Evolutionary conservation across 2,888 invertebrate species (phyloP).

Genomic region (Drosophila recens): DNA sequence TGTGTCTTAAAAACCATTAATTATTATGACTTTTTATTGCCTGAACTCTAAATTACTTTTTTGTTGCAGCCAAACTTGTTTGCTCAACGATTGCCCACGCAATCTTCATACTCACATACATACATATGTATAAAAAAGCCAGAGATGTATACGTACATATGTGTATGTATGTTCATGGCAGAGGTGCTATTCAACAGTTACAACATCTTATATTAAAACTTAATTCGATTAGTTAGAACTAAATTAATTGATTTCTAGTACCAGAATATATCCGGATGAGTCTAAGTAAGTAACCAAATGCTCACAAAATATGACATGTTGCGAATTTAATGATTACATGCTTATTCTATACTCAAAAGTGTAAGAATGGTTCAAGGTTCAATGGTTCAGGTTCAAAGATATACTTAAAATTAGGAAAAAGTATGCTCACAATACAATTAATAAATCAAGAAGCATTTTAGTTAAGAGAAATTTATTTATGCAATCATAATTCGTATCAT

Average conservation of each 20-base stretch:
- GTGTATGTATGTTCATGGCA: background rate
- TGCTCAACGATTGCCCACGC: conserved; percentile 45
- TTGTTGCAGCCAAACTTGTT: conserved; percentile 59
- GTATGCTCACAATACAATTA: no score
- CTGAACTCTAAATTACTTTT: conserved; percentile 40
- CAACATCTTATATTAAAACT: background rate
- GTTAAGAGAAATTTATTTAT: no score
- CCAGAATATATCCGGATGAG: background rate
- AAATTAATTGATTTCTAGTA: background rate
- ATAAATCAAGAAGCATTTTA: no score
- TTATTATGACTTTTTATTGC: conserved; percentile 64
- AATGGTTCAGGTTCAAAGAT: no score
- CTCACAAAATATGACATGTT: background rate
- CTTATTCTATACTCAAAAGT: no score
- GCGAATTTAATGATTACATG: background rate
- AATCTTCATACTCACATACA: conserved; percentile 16
- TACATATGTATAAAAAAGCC: background rate
- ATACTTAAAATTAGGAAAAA: no score
- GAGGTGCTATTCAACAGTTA: conserved; percentile 16
- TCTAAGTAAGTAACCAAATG: background rate
- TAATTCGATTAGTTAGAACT: background rate
- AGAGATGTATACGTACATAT: background rate
- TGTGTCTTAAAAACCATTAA: conserved; percentile 75
- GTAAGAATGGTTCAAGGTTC: no score
- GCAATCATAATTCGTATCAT: no score